A percentile compares a stretch with the other conserved stretches of the same genome.
These are phyloP conservation scores for Coluber constrictor DNA, from an alignment of 2,797 vertebrate genomes.

Conservation along the genomic window DNA sequence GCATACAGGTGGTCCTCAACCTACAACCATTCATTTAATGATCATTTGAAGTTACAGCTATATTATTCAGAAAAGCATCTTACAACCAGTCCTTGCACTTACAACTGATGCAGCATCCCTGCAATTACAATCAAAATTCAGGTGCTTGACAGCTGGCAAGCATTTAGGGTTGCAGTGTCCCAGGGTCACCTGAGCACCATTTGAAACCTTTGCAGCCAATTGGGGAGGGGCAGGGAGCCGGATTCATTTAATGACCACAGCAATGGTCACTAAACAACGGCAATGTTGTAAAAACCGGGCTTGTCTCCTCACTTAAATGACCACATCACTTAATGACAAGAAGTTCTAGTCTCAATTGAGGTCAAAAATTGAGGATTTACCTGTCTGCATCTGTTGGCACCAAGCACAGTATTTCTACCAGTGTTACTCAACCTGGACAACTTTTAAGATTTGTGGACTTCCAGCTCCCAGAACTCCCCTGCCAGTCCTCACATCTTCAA, in stretches of 20 bases:
- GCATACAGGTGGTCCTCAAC: neutral
- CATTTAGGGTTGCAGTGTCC: neutral
- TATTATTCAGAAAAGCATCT: neutral
- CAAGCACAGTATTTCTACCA: neutral
- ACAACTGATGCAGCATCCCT: fast-evolving
- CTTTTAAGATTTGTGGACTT: neutral
- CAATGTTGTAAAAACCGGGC: neutral
- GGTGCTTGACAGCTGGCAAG: neutral
- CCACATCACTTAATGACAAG: neutral
- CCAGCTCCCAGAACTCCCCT: neutral
- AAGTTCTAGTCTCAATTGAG: neutral
- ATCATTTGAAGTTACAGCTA: neutral
- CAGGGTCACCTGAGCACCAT: neutral
- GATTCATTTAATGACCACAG: neutral
- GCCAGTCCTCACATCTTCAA: neutral
- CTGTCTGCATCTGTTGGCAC: neutral
- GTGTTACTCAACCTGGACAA: neutral
- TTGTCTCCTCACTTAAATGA: neutral
- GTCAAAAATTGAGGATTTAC: neutral
- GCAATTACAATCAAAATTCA: neutral
- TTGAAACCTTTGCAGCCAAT: neutral
- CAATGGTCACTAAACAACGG: neutral
- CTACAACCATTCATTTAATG: neutral
- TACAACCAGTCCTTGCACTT: neutral
- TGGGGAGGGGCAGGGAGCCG: neutral